Conservation (phyloP, 2,888 invertebrate species). For the Pterostichus niger region DNA sequence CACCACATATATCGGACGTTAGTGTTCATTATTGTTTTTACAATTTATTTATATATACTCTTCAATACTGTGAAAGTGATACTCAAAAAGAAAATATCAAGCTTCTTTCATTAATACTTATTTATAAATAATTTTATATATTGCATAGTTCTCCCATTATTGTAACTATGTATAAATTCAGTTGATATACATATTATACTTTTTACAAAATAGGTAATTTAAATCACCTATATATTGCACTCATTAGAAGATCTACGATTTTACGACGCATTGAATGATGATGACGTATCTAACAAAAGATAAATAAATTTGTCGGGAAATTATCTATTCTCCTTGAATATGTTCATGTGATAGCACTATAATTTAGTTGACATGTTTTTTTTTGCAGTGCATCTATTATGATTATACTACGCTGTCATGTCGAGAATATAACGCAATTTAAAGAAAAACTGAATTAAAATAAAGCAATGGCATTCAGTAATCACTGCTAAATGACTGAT, state of each 20-base stretch:
- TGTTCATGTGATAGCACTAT: neutral
- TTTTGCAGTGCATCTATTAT: conserved; percentile 29
- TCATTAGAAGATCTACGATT: conserved; percentile 58
- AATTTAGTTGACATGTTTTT: neutral
- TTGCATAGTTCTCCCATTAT: conserved; percentile 61
- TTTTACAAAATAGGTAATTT: conserved; percentile 49
- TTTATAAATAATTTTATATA: conserved; percentile 57
- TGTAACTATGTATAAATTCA: conserved; percentile 63
- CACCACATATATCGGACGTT: conserved; percentile 48
- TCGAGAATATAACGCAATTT: neutral
- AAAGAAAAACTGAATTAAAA: conserved; percentile 1
- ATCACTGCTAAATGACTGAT: conserved; percentile 49
- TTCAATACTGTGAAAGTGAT: conserved; percentile 59
- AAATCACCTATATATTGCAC: conserved; percentile 45
- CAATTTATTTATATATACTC: conserved; percentile 48
- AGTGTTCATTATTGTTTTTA: conserved; percentile 49
- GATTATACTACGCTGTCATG: neutral
- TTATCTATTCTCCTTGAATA: too few relatives aligned
- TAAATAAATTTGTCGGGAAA: conserved; percentile 2
- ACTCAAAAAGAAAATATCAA: conserved; percentile 50
- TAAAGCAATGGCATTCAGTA: conserved; percentile 8
- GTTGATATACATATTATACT: conserved; percentile 41
- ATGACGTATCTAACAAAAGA: neutral
- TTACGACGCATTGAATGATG: conserved; percentile 14
- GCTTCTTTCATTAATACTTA: conserved; percentile 57